A percentile compares a stretch with the other conserved stretches of the same genome.
Conservation (phyloP, 2,888 invertebrate species). For the Calameuta idolon region DNA sequence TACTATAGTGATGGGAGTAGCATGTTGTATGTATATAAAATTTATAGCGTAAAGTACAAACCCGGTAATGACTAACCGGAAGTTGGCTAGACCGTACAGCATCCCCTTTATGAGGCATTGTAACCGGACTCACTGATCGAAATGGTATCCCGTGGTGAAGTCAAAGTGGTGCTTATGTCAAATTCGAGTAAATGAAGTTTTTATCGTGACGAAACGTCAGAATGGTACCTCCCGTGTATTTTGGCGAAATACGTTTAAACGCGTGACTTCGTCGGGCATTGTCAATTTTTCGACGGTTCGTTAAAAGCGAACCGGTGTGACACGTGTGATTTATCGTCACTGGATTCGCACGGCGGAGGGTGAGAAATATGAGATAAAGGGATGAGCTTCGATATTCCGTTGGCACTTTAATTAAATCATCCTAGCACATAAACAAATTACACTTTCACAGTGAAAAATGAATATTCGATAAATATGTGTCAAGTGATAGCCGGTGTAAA, state of each 20-base stretch:
- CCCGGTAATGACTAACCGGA: background rate
- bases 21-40: background rate
- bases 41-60: background rate
- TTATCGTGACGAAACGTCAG: background rate
- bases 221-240: background rate
- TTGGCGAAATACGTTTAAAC: background rate
- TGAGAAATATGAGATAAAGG: background rate
- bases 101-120: background rate
- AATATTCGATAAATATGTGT: background rate
- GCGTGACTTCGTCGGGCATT: background rate
- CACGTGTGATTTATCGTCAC: background rate
- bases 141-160: background rate
- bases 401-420: background rate
- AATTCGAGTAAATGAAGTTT: background rate
- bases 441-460: background rate
- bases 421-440: background rate
- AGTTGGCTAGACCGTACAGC: conserved; percentile 3
- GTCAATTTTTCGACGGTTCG: conserved; percentile 31
- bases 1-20: background rate
- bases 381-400: background rate
- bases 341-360: background rate
- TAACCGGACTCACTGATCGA: background rate
- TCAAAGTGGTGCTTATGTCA: background rate
- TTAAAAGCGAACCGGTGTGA: conserved; percentile 22
- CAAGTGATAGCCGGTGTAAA: background rate